Base-by-base conservation (phyloP, 2,113 vertebrate genomes). In the Leucosticte australis region DNA sequence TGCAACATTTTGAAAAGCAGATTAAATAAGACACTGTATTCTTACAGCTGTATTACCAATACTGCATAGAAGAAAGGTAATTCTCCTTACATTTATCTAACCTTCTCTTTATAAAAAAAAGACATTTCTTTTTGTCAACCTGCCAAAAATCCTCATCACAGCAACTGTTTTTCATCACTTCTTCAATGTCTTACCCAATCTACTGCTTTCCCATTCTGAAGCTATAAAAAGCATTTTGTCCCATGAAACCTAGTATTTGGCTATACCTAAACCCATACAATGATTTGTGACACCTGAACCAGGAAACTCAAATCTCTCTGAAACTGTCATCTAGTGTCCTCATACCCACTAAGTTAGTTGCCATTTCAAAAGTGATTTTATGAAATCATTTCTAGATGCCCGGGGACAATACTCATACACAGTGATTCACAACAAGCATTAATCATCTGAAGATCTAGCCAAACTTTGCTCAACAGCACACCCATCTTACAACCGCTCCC, bases 191-290 rank as follows among this genome's bases (percentile, higher is more conserved):
- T 77, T 68, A 92, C 27, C 37, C 59, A 74, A 65, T 2, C 68
- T 50, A 41, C 0, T 75, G 26, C 60, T 42, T 83, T 81, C 26
- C 37, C 13, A 49, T 69, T 83, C 49, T 73, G n/a, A 31, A 73
- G 33, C 56, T 71, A 62, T 35, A 88, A 90, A 70, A 1, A 31
- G 30, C 15, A 71, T 60, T 80, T 64, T 42, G 27, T 60, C 44
- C 35, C 41, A 56, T 2, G 8, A 84, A 84, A 42, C 21, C 50
- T 18, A 35, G 7, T 13, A 92, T 44, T 42, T 62, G 13, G 28
- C 60, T 70, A 0, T 16, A 79, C 47, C 35, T 63, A 67, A 83
- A 89, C 0, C 0, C 42, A 67, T 22, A 20, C 22, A 56, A 63
- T 26, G 18, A 62, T 37, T 10, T 53, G n/a, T 60, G 41, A 73